Evolutionary conservation across 2,797 vertebrate genomes (phyloP).

Genomic region (Gobio occitaniae): DNA sequence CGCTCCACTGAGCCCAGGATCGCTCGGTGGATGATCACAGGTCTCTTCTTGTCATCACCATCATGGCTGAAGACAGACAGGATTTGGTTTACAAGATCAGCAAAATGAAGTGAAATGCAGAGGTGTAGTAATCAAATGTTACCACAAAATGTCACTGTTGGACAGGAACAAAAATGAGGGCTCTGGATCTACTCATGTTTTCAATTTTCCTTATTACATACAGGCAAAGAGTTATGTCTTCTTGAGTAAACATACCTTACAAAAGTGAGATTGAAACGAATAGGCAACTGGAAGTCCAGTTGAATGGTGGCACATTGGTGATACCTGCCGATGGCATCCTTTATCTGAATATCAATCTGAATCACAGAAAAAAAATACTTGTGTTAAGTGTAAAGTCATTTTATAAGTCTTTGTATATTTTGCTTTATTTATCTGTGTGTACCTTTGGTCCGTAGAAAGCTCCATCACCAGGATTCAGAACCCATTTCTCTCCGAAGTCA

Average conservation of each 20-base stretch:
- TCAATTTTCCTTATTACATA: neutral
- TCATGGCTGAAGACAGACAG: constrained; percentile 81
- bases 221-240: neutral
- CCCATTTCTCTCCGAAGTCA: constrained; percentile 95
- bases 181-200: neutral
- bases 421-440: constrained; percentile 48
- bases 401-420: neutral
- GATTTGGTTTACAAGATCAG: neutral
- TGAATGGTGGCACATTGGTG: constrained; percentile 98
- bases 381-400: neutral
- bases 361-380: constrained; percentile 7
- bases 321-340: constrained; percentile 96
- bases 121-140: constrained; percentile 16
- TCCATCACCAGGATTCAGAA: constrained; percentile 95
- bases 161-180: neutral
- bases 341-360: constrained; percentile 98
- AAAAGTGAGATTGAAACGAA: constrained; percentile 94
- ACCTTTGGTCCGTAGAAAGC: constrained; percentile 99
- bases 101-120: neutral
- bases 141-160: constrained; percentile 55
- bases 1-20: constrained; percentile 97
- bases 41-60: constrained; percentile 93
- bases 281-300: constrained; percentile 95
- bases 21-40: constrained; percentile 96
- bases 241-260: constrained; percentile 81